phyloP scores from a whole-genome alignment of 2,113 vertebrate species.

The Protobothrops flavoviridis region DNA sequence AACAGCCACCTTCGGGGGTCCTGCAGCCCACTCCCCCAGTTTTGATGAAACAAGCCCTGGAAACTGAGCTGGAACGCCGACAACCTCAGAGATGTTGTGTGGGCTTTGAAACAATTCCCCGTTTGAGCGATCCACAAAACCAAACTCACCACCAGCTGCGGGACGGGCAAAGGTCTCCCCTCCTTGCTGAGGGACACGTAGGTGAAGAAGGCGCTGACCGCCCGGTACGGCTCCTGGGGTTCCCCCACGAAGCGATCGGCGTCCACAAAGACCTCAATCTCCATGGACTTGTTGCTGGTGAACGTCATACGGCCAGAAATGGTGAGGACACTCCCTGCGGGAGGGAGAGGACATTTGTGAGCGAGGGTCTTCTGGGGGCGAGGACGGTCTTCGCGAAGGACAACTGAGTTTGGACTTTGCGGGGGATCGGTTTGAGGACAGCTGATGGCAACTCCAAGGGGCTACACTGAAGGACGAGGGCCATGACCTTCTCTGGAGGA shows the following conservation, averaged over 20 bases:
- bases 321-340: conserved; percentile 86
- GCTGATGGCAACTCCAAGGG: neutral
- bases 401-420: neutral
- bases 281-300: conserved; percentile 94
- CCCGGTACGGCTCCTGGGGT: conserved; percentile 77
- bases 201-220: conserved; percentile 92
- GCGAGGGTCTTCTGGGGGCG: too few species aligned
- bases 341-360: neutral
- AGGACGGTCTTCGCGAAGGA: neutral
- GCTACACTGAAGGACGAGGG: neutral
- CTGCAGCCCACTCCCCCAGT: neutral
- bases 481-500: neutral
- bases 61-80: neutral
- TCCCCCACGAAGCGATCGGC: conserved; percentile 77
- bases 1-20: neutral
- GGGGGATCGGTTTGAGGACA: neutral
- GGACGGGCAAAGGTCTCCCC: conserved; percentile 80
- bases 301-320: conserved; percentile 93
- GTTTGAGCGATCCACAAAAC: neutral
- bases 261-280: conserved; percentile 94
- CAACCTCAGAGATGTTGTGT: neutral
- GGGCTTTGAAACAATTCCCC: neutral
- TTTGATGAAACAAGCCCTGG: neutral
- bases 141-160: conserved; percentile 84
- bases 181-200: conserved; percentile 91